phyloP scores from a whole-genome alignment of 2,113 vertebrate genomes.

The Thunnus thynnus region DNA sequence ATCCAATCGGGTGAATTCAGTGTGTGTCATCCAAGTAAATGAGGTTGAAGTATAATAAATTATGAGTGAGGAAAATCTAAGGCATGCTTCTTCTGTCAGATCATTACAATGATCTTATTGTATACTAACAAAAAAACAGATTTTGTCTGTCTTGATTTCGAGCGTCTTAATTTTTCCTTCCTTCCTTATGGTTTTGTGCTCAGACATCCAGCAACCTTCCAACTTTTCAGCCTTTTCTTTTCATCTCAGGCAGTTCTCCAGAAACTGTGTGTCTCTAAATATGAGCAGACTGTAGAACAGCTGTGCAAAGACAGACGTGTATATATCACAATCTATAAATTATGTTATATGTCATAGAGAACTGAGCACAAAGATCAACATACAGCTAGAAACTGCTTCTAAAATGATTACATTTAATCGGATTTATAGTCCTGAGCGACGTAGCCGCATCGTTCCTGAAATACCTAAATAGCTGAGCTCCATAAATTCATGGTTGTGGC shows the following conservation, averaged over 20 bases:
- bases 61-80: background rate
- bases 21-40: background rate
- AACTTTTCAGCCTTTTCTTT: constrained; percentile 1
- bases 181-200: constrained; percentile 14
- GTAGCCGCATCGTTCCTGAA: too few species aligned
- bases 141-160: background rate
- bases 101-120: background rate
- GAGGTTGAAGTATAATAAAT: background rate
- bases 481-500: too few species aligned
- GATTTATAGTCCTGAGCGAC: too few species aligned
- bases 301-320: background rate
- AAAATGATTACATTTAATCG: too few species aligned
- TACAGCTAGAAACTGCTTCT: too few species aligned
- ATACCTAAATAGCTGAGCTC: too few species aligned
- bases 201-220: constrained; percentile 13
- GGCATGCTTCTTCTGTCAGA: background rate
- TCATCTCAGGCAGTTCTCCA: background rate
- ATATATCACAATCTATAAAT: too few species aligned
- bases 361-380: too few species aligned
- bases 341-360: too few species aligned
- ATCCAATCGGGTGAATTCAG: background rate
- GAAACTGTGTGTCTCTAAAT: background rate
- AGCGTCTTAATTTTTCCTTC: background rate
- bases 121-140: background rate
- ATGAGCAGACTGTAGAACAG: background rate